Evolutionary conservation across 2,113 vertebrate genomes (phyloP).

Genomic region (Rhea pennata): DNA sequence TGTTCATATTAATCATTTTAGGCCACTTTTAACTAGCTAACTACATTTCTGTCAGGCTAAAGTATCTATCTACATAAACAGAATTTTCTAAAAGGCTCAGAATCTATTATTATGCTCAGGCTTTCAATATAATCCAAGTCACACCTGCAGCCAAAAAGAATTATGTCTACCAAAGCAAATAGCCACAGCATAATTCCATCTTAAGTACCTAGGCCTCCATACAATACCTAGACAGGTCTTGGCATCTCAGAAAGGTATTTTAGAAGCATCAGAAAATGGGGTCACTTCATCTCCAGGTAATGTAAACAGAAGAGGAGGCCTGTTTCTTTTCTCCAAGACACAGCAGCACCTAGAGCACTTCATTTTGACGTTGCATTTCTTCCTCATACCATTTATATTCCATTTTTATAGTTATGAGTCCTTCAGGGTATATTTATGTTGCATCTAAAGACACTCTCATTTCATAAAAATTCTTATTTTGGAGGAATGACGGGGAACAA

Average conservation of each 20-base stretch:
- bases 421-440: neutral
- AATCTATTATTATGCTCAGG: neutral
- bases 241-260: neutral
- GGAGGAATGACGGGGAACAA: neutral
- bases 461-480: neutral
- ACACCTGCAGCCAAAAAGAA: neutral
- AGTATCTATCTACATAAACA: neutral
- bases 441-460: neutral
- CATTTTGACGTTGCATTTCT: neutral
- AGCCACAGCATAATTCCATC: neutral
- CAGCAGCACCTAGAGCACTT: neutral
- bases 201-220: neutral
- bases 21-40: neutral
- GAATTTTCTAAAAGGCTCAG: neutral
- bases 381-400: neutral
- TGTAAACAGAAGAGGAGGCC: neutral
- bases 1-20: neutral
- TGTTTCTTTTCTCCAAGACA: neutral
- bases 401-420: neutral
- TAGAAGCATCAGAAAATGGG: neutral
- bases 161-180: neutral
- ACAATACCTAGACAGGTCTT: neutral
- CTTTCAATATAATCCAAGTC: neutral
- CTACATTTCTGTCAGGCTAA: neutral
- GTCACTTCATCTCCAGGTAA: neutral